phyloP scores from a whole-genome alignment of 2,113 vertebrate species.

The Apodemus sylvaticus region DNA sequence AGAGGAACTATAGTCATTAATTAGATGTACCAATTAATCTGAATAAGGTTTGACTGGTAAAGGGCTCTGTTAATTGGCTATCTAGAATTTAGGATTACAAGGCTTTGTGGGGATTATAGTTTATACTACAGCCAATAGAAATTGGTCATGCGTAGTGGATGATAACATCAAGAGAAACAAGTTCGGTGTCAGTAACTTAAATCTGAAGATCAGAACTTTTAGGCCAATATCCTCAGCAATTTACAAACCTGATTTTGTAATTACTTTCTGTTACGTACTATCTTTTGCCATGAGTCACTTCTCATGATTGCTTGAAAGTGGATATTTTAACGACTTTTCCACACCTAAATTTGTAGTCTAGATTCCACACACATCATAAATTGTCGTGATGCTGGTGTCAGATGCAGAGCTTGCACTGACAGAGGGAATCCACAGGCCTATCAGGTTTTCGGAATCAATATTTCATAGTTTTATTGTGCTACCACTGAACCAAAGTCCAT shows the following conservation, averaged over 20 bases:
- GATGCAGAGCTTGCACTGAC: not conserved
- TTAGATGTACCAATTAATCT: not conserved
- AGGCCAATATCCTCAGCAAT: not conserved
- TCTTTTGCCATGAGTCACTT: not conserved
- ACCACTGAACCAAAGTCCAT: constrained; percentile 15
- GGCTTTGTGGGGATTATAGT: accelerated
- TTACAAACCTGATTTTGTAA: constrained; percentile 7
- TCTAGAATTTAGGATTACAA: not conserved
- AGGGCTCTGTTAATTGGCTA: not conserved
- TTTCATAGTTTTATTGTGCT: constrained; percentile 25
- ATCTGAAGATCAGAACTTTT: constrained; percentile 25
- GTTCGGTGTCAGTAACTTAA: not conserved
- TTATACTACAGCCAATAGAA: not conserved
- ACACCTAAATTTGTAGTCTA: constrained; percentile 18
- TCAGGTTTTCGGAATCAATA: not conserved
- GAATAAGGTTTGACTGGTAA: not conserved
- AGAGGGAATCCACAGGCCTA: not conserved
- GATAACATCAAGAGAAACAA: not conserved
- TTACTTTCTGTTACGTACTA: not conserved
- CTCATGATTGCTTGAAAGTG: constrained; percentile 31
- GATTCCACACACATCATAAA: constrained; percentile 35
- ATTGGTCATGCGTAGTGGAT: not conserved
- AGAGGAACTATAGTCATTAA: constrained; percentile 26
- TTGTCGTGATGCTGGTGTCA: constrained; percentile 47
- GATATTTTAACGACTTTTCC: constrained; percentile 40